Percentiles rank a stretch among this genome's conserved stretches.
These are phyloP conservation scores for Loriculus beryllinus DNA, from an alignment of 2,797 vertebrate genomes.

Conservation along the genomic window DNA sequence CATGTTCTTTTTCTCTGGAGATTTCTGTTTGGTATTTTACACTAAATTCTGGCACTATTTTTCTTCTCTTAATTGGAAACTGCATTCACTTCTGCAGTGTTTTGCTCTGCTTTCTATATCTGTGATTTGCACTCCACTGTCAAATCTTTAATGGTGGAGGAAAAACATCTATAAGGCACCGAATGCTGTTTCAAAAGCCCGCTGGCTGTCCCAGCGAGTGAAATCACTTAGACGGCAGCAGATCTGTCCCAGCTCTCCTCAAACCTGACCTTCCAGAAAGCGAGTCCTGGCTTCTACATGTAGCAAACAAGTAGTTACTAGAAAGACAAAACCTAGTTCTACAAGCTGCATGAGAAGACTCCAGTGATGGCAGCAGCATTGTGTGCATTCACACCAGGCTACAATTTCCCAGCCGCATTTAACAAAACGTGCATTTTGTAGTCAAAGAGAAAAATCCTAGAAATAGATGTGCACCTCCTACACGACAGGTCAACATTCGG, in stretches of 20 bases:
- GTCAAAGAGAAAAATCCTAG: neutral
- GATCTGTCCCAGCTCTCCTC: neutral
- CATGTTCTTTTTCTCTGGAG: constrained; percentile 21
- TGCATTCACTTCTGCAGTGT: neutral
- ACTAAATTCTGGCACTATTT: constrained; percentile 4
- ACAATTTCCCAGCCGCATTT: neutral
- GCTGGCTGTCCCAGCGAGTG: neutral
- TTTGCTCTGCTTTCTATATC: constrained; percentile 11
- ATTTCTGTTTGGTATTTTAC: constrained; percentile 23
- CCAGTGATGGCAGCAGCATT: neutral
- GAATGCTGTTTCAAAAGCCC: neutral
- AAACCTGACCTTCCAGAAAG: neutral
- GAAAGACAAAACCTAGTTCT: neutral
- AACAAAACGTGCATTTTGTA: neutral
- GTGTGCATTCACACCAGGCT: neutral
- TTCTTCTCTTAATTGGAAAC: constrained; percentile 42
- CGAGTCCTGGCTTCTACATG: neutral
- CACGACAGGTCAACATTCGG: neutral
- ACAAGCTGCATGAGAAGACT: neutral
- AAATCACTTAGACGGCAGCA: neutral
- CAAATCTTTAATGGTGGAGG: neutral
- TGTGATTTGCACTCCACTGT: neutral
- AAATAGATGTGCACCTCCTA: neutral
- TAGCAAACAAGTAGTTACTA: neutral
- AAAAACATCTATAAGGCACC: neutral